These are phyloP conservation scores for Corynorhinus townsendii DNA, from an alignment of 2,113 vertebrate species.

Conservation along the genomic window DNA sequence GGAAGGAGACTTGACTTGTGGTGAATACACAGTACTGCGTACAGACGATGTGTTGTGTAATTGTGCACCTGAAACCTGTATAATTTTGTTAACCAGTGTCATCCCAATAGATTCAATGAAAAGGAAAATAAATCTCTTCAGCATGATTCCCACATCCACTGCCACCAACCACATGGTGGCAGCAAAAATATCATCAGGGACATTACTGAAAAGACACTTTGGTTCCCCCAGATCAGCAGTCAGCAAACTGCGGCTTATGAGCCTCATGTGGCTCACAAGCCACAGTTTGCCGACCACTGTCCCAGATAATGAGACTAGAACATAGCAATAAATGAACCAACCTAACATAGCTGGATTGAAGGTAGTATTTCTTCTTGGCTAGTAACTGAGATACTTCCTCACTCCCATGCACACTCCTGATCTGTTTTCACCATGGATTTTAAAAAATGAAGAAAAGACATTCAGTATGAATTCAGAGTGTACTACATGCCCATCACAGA, in stretches of 20 bases:
- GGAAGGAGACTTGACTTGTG: background rate
- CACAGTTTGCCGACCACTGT: too few relatives aligned
- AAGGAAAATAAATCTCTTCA: background rate
- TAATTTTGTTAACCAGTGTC: background rate
- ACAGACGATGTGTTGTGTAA: background rate
- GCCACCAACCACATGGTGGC: constrained; percentile 24
- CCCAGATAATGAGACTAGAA: background rate
- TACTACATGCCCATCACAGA: background rate
- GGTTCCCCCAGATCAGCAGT: background rate
- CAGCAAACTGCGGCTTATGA: too few relatives aligned
- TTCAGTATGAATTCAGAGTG: background rate
- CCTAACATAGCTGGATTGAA: background rate
- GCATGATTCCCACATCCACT: background rate
- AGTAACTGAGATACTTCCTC: background rate
- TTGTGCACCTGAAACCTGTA: background rate
- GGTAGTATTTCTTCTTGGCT: background rate
- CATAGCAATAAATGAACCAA: background rate
- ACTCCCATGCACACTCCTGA: background rate
- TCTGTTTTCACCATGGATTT: background rate
- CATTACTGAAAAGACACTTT: background rate
- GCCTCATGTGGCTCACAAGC: too few relatives aligned
- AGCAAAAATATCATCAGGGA: constrained; percentile 35
- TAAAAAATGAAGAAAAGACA: background rate
- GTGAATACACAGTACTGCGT: background rate
- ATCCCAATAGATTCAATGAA: background rate